phyloP scores from a whole-genome alignment of 2,113 vertebrate genomes.

The Balaeniceps rex region DNA sequence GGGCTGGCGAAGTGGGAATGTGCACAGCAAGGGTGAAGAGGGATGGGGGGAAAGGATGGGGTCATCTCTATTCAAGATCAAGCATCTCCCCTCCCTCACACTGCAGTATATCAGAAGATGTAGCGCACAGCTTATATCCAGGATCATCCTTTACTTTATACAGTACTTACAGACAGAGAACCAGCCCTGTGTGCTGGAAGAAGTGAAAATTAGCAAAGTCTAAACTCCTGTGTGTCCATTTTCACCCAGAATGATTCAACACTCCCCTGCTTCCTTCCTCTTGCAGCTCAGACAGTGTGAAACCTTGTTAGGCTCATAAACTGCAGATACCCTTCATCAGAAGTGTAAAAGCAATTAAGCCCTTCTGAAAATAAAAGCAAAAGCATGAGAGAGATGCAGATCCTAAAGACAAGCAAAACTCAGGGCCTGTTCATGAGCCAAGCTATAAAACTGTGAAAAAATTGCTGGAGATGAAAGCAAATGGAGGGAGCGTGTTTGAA shows the following conservation, averaged over 20 bases:
- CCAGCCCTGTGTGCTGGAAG: background rate
- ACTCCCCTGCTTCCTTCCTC: background rate
- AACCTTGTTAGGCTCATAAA: background rate
- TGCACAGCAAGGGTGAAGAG: background rate
- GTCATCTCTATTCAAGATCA: background rate
- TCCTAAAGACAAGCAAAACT: background rate
- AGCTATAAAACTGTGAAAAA: background rate
- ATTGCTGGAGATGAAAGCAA: background rate
- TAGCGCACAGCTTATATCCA: background rate
- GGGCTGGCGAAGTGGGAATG: background rate
- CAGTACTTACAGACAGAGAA: background rate
- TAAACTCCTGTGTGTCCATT: background rate
- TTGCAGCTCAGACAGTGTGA: background rate
- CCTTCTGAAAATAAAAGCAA: background rate
- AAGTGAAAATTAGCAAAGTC: background rate
- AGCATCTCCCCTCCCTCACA: background rate
- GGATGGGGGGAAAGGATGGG: background rate
- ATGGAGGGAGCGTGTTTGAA: background rate
- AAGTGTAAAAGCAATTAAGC: background rate
- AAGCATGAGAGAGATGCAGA: background rate
- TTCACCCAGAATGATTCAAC: background rate
- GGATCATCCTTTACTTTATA: background rate
- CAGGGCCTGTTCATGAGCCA: background rate
- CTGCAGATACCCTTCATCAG: background rate
- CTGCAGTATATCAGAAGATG: background rate